Evolutionary conservation across 1,140 invertebrate species (phyloP).

Genomic region (Drosophila nigrodunni): DNA sequence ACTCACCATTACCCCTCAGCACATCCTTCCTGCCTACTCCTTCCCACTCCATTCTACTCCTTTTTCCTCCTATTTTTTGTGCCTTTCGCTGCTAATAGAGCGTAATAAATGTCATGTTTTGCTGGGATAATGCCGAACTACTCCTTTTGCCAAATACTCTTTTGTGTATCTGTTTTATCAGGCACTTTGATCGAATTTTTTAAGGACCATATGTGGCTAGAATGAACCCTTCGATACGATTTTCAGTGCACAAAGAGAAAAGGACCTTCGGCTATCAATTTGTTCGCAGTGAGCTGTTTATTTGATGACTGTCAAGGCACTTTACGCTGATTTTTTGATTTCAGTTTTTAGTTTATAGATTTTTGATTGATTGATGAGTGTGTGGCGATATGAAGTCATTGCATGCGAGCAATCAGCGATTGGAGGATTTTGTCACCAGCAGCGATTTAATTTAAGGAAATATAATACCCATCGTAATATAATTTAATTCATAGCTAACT

Average conservation of each 20-base stretch:
- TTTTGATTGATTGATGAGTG: conserved; percentile 48
- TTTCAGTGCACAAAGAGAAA: neutral
- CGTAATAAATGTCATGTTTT: conserved; percentile 83
- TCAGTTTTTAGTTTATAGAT: conserved; percentile 39
- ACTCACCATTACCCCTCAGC: conserved; percentile 43
- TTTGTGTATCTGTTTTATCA: conserved; percentile 42
- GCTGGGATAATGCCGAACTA: conserved; percentile 42
- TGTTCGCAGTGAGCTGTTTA: conserved; percentile 65
- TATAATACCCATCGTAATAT: too few species aligned
- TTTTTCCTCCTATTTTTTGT: conserved; percentile 3
- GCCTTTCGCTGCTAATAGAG: conserved; percentile 70
- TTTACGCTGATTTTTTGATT: conserved; percentile 39
- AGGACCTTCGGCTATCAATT: conserved; percentile 26
- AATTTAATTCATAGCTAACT: too few species aligned
- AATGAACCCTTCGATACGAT: conserved; percentile 39
- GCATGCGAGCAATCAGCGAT: too few species aligned
- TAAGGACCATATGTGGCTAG: conserved; percentile 44
- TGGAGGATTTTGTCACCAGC: too few species aligned
- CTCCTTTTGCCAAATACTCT: conserved; percentile 35
- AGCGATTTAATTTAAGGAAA: too few species aligned
- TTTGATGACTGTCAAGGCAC: conserved; percentile 50
- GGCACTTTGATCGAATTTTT: conserved; percentile 32
- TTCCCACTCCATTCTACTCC: too few species aligned
- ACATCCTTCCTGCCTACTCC: conserved; percentile 20
- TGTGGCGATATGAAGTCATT: neutral